phyloP scores from a whole-genome alignment of 2,797 vertebrate species.

The Tinamus major region DNA sequence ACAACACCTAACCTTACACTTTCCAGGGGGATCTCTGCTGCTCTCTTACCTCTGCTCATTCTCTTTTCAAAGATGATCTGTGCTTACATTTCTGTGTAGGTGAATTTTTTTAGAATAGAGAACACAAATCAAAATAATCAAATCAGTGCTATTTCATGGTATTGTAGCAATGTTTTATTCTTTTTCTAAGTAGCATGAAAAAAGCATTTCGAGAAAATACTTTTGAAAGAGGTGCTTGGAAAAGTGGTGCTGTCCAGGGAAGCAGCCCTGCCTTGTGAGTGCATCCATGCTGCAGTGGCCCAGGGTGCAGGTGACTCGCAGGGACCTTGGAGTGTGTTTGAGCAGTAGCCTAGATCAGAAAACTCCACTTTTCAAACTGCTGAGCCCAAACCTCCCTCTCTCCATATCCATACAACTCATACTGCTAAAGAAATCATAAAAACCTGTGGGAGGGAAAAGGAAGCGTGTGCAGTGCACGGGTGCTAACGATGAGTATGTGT shows the following conservation, averaged over 20 bases:
- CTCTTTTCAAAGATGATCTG: background rate
- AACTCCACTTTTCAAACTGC: background rate
- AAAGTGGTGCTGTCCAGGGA: background rate
- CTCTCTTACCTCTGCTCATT: background rate
- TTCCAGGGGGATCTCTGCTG: background rate
- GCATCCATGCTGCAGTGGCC: background rate
- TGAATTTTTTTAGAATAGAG: background rate
- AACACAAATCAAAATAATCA: no score
- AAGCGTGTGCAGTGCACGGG: background rate
- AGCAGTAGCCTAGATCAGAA: background rate
- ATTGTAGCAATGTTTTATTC: background rate
- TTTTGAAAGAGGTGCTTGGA: background rate
- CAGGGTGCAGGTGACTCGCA: background rate
- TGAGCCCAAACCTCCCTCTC: background rate
- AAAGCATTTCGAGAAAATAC: background rate
- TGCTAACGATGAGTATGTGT: background rate
- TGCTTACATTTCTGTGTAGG: background rate
- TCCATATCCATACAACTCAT: background rate
- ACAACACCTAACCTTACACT: background rate
- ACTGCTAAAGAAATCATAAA: background rate
- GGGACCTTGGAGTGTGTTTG: background rate
- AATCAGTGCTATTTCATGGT: background rate
- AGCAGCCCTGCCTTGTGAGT: background rate
- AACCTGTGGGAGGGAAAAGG: background rate
- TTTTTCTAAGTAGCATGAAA: background rate